A percentile compares a stretch with the other conserved stretches of the same genome.
Conservation (phyloP, 2,797 vertebrate genomes). For the Chiroxiphia lanceolata region DNA sequence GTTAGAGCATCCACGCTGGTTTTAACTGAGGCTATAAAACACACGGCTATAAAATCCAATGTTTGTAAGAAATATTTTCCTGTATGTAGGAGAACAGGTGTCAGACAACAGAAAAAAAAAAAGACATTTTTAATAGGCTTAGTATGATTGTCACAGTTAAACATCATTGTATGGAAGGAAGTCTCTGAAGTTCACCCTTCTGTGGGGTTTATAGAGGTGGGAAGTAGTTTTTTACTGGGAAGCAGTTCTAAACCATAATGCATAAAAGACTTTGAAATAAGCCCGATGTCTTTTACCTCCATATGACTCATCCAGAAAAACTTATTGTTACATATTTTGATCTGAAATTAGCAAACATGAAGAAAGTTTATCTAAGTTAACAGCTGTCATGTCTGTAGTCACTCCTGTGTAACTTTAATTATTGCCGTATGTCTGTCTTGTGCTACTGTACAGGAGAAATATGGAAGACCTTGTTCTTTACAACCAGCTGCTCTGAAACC, state of each 20-base stretch:
- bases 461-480: background rate
- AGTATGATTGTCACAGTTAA: background rate
- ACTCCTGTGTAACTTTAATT: background rate
- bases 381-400: background rate
- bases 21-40: background rate
- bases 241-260: background rate
- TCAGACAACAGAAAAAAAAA: background rate
- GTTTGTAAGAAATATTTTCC: background rate
- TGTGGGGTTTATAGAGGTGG: background rate
- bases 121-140: background rate
- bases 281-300: background rate
- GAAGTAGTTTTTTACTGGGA: background rate
- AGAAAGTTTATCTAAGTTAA: constrained; percentile 1
- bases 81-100: background rate
- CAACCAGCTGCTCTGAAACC: background rate
- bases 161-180: background rate
- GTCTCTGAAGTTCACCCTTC: background rate
- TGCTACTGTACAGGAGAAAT: background rate
- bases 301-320: constrained; percentile 1
- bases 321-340: background rate
- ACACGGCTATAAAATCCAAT: background rate
- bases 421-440: background rate
- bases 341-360: constrained; percentile 25
- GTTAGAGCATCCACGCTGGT: background rate
- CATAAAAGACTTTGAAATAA: background rate